Conservation (phyloP, 2,888 invertebrate species). For the Galerucella pusilla region DNA sequence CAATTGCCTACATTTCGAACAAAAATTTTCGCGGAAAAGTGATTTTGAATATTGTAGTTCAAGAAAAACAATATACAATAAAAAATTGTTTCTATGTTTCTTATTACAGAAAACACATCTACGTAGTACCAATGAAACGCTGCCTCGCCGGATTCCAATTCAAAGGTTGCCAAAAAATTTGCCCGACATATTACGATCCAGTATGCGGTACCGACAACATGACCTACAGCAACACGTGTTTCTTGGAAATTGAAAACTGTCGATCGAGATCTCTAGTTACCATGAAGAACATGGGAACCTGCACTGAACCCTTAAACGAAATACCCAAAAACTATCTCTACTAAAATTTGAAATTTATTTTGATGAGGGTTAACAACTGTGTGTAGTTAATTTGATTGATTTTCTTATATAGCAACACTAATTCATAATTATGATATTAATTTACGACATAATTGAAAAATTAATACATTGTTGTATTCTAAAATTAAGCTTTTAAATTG, state of each 20-base stretch:
- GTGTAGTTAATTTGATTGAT: background rate
- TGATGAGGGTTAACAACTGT: background rate
- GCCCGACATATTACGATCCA: constrained; percentile 87
- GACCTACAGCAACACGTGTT: constrained; percentile 94
- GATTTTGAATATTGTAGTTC: no score
- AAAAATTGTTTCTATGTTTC: constrained; percentile 58
- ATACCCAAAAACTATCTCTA: constrained; percentile 90
- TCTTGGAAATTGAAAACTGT: constrained; percentile 91
- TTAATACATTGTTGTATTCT: background rate
- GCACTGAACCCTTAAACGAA: constrained; percentile 85
- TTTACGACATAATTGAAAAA: background rate
- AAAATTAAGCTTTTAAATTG: constrained; percentile 3
- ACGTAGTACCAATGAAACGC: constrained; percentile 89
- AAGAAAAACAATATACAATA: background rate
- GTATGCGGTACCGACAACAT: constrained; percentile 93
- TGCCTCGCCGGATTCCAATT: constrained; percentile 88
- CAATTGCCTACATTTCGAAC: no score
- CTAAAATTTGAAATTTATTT: constrained; percentile 58
- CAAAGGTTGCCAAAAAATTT: constrained; percentile 87
- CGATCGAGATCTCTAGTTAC: constrained; percentile 82
- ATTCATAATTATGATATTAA: background rate
- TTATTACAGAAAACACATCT: constrained; percentile 81
- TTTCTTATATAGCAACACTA: background rate
- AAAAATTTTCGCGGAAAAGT: no score
- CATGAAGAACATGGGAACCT: constrained; percentile 84